Evolutionary conservation across 1,140 invertebrate species (phyloP).

Genomic region (Drosophila pseudoobscura): DNA sequence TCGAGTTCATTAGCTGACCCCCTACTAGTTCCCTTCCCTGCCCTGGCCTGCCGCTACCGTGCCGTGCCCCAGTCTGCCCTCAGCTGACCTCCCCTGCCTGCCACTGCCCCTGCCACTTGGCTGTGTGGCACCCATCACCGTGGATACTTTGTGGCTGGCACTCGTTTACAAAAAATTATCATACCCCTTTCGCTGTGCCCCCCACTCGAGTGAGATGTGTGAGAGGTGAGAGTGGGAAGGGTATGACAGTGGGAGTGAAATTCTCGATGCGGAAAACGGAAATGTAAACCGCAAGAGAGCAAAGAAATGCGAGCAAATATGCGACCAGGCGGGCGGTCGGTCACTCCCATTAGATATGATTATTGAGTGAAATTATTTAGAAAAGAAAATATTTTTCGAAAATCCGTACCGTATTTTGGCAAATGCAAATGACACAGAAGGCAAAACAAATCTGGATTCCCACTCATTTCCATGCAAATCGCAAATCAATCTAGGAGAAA

Average conservation of each 20-base stretch:
- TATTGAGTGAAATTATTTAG: not conserved
- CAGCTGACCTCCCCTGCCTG: constrained; percentile 19
- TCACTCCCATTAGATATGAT: no score
- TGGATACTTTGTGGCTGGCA: constrained; percentile 29
- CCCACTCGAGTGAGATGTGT: constrained; percentile 6
- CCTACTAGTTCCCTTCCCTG: constrained; percentile 15
- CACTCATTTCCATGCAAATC: constrained; percentile 44
- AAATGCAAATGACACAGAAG: constrained; percentile 20
- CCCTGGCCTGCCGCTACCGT: not conserved
- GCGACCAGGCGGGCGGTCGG: not conserved
- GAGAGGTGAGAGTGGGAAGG: constrained; percentile 10
- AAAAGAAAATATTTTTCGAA: constrained; percentile 17
- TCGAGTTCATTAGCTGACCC: constrained; percentile 56
- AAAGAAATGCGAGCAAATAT: constrained; percentile 6
- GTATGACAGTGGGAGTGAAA: constrained; percentile 17
- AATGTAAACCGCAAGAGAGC: constrained; percentile 55
- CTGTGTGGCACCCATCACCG: constrained; percentile 13
- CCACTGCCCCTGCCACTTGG: not conserved
- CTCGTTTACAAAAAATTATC: constrained; percentile 53
- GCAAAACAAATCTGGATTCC: constrained; percentile 16
- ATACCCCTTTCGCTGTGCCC: constrained; percentile 26
- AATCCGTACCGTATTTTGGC: no score
- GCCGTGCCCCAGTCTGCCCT: constrained; percentile 5
- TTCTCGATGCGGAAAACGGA: constrained; percentile 45
- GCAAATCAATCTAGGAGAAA: constrained; percentile 22